These are phyloP conservation scores for Cyanistes caeruleus DNA, from an alignment of 2,113 vertebrate species.

Conservation along the genomic window DNA sequence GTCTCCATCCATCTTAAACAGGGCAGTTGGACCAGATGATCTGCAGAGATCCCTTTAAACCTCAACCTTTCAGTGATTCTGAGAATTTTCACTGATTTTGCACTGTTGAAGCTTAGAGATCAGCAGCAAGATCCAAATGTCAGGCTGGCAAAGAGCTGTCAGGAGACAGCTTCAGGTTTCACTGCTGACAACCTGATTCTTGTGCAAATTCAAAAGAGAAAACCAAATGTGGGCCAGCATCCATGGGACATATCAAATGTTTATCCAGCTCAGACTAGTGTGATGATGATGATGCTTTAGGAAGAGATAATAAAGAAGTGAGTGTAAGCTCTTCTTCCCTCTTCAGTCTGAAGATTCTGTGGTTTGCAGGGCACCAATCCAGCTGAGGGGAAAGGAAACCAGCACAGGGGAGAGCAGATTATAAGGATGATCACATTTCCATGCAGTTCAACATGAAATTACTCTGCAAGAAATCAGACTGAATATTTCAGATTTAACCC, in stretches of 20 bases:
- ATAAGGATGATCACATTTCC: not conserved
- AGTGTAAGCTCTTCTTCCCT: not conserved
- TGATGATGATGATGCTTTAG: not conserved
- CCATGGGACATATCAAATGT: not conserved
- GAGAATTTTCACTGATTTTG: not conserved
- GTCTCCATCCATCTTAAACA: not conserved
- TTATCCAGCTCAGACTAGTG: not conserved
- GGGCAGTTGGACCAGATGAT: not conserved
- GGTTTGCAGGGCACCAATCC: not conserved
- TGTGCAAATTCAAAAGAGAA: not conserved
- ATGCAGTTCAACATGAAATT: not conserved
- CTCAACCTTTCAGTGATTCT: not conserved
- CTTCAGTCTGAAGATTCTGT: not conserved
- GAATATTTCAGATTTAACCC: not conserved
- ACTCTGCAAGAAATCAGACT: not conserved
- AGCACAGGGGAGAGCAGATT: not conserved
- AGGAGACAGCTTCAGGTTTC: not conserved
- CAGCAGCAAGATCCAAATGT: not conserved
- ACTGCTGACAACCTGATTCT: accelerated
- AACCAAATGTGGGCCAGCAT: not conserved
- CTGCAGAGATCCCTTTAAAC: not conserved
- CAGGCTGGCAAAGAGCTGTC: not conserved
- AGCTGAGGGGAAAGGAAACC: not conserved
- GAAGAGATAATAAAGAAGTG: not conserved
- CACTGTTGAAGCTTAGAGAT: not conserved